These are phyloP conservation scores for Oceanodroma tethys DNA, from an alignment of 2,113 vertebrate genomes.

Conservation along the genomic window DNA sequence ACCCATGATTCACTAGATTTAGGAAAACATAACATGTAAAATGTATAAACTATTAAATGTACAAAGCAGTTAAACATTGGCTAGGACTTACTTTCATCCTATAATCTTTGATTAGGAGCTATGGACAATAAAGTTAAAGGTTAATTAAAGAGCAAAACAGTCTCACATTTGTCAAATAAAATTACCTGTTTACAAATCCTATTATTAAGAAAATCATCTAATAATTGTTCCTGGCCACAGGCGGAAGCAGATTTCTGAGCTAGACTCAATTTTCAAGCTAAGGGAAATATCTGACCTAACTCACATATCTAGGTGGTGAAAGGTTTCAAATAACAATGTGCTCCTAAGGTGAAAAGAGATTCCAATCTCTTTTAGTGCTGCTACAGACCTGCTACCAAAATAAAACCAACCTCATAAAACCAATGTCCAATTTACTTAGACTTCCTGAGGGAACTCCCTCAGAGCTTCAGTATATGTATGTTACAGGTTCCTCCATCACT, in stretches of 20 bases:
- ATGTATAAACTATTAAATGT: background rate
- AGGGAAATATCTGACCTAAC: background rate
- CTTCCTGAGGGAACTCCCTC: background rate
- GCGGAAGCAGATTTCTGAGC: background rate
- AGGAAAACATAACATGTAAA: background rate
- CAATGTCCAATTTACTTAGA: background rate
- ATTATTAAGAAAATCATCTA: background rate
- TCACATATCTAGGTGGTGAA: background rate
- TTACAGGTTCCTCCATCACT: background rate
- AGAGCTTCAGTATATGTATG: background rate
- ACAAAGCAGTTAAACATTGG: background rate
- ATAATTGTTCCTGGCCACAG: background rate
- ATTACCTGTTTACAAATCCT: background rate
- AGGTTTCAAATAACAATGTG: background rate
- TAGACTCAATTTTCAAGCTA: background rate
- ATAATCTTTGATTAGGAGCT: background rate
- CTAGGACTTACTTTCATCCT: background rate
- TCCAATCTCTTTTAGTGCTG: background rate
- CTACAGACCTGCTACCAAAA: background rate
- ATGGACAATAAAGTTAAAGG: background rate
- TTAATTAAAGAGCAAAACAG: background rate
- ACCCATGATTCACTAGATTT: background rate
- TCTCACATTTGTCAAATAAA: background rate
- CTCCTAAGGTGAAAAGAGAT: background rate
- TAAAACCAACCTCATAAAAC: background rate